Evolutionary conservation across 2,113 vertebrate species (phyloP).

Genomic region (Pionites leucogaster): DNA sequence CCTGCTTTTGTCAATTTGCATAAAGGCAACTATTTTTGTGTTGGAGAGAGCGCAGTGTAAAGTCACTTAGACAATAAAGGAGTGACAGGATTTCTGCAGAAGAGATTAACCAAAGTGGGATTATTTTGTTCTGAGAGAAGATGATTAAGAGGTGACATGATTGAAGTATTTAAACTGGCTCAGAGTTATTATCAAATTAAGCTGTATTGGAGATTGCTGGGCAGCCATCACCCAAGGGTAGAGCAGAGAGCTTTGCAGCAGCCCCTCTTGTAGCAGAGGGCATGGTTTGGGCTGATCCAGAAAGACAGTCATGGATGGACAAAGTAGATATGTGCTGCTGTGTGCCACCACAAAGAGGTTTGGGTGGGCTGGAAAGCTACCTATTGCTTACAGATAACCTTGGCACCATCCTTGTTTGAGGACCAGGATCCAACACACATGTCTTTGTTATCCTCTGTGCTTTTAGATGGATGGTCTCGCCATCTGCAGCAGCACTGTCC

Average conservation of each 20-base stretch:
- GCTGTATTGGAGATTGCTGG: conserved; percentile 37
- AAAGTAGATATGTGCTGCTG: background rate
- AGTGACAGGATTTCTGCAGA: conserved; percentile 60
- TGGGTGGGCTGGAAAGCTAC: background rate
- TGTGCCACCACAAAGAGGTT: background rate
- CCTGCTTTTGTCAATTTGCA: background rate
- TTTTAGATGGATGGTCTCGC: background rate
- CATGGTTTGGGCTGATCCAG: background rate
- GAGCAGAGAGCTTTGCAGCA: background rate
- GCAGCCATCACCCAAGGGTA: conserved; percentile 12
- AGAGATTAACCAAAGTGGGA: conserved; percentile 66
- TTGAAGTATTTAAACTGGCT: conserved; percentile 66
- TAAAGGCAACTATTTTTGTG: background rate
- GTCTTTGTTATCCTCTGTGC: fast-evolving
- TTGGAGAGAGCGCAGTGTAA: background rate
- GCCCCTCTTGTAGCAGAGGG: background rate
- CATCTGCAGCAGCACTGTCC: background rate
- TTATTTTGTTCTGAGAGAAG: conserved; percentile 63
- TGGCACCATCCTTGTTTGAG: background rate
- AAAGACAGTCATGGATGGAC: background rate
- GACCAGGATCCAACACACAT: background rate
- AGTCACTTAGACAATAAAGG: conserved; percentile 55
- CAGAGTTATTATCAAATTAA: conserved; percentile 65
- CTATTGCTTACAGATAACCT: background rate
- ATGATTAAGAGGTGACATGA: conserved; percentile 64